Conservation (phyloP, 2,113 vertebrate species). For the Todiramphus chloris region DNA sequence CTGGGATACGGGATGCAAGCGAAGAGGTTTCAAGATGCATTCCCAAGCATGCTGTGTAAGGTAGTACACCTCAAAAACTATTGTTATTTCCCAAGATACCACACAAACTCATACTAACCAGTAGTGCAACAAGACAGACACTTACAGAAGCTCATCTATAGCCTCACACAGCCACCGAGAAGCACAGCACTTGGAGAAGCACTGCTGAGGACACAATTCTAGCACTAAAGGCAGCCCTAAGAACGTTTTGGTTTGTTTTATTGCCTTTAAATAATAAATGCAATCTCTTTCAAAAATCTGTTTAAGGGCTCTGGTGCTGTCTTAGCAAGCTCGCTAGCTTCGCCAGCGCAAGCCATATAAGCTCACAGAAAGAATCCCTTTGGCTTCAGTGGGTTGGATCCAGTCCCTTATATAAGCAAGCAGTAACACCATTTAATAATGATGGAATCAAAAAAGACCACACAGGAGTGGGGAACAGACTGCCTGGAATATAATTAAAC, state of each 20-base stretch:
- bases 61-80: neutral
- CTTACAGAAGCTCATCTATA: neutral
- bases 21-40: neutral
- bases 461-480: neutral
- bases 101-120: neutral
- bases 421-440: neutral
- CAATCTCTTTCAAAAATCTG: neutral
- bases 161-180: neutral
- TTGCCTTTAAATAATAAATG: neutral
- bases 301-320: neutral
- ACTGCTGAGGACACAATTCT: neutral
- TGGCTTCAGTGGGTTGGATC: neutral
- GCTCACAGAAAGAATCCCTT: neutral
- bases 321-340: neutral
- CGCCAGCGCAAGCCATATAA: fast-evolving
- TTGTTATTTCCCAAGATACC: neutral
- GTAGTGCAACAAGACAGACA: neutral
- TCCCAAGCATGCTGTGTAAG: neutral
- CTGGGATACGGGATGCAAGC: neutral
- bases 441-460: neutral
- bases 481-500: neutral
- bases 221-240: neutral
- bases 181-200: neutral
- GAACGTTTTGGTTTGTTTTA: neutral
- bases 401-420: neutral